Base-by-base conservation (phyloP, 2,888 invertebrate species). In the Seira musarum region DNA sequence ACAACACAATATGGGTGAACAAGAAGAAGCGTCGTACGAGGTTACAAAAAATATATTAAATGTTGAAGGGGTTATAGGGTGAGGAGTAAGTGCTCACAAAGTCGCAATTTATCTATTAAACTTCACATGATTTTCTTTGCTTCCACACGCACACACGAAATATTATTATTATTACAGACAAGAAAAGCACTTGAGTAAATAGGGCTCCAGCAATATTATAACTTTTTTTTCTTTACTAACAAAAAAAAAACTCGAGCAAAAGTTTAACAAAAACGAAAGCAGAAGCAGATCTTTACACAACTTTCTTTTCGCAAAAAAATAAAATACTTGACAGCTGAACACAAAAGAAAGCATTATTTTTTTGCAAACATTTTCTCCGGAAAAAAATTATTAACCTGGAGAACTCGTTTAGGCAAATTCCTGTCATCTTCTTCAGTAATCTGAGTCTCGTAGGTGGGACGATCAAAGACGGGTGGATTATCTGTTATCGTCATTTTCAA, bases 351-450 rank as follows among this genome's bases (percentile, higher is more conserved):
- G n/a, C n/a, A n/a, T n/a, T n/a, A 21, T 15, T 46, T 66, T 25
- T 66, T 70, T n/a, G n/a, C n/a, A n/a, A n/a, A n/a, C n/a, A n/a
- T n/a, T n/a, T n/a, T n/a, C n/a, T n/a, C n/a, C n/a, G n/a, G n/a
- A 65, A 10, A n/a, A 22, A 30, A 6, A 1, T 17, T 57, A 61
- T 71, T 79, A 86, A 90, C 97, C 96, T 95, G 95, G 88, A 97
- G 91, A 87, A 97, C 96, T 88, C 95, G 94, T 90, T 97, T 97
- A 86, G 97, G 97, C 88, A 97, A 92, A 90, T 96, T 96, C 88
- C 96, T 92, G 91, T 97, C 96, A 89, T 97, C 97, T 90, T 97
- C 97, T 90, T 97, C 97, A 61, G 96, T 97, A 90, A 97, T 97
- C 91, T 97, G 96, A 70, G 97, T 96, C 88, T 96, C 93, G 91